Percentiles rank a stretch among this genome's conserved stretches.
Conservation (phyloP, 2,888 invertebrate genomes). For the Cacoxenus indagator region DNA sequence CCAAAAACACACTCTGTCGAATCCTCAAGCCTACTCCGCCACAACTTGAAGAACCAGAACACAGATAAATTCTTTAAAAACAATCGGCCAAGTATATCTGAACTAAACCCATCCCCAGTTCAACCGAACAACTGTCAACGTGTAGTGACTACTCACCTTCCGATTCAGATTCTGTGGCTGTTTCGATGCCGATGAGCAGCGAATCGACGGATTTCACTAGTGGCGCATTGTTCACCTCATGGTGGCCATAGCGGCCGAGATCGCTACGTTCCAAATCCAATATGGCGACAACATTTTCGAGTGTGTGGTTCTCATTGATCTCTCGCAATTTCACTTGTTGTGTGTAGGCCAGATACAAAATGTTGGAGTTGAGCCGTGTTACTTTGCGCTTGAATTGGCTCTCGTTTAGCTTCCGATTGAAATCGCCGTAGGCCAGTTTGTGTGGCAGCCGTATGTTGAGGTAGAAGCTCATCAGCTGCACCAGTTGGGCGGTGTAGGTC, state of each 20-base stretch:
- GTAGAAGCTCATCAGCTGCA: constrained; percentile 85
- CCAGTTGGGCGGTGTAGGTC: constrained; percentile 87
- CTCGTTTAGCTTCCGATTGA: constrained; percentile 80
- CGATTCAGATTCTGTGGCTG: constrained; percentile 77
- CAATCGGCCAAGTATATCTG: no score
- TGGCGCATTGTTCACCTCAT: constrained; percentile 73
- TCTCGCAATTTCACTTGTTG: constrained; percentile 79
- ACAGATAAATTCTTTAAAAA: no score
- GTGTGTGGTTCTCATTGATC: constrained; percentile 78
- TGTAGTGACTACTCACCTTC: constrained; percentile 72
- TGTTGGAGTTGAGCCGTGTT: constrained; percentile 83
- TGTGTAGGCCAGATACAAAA: constrained; percentile 83
- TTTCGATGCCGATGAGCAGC: constrained; percentile 75
- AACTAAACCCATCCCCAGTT: no score
- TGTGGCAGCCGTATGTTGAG: constrained; percentile 86
- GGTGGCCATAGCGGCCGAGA: constrained; percentile 80
- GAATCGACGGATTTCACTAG: constrained; percentile 75
- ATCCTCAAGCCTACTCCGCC: no score
- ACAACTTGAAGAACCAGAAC: no score
- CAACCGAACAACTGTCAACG: no score
- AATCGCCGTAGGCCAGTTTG: constrained; percentile 77
- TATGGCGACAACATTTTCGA: constrained; percentile 80
- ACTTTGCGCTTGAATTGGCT: constrained; percentile 82
- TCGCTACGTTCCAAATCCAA: constrained; percentile 77
- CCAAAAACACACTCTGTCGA: no score